phyloP scores from a whole-genome alignment of 2,113 vertebrate species.

The Bubo blakistoni region DNA sequence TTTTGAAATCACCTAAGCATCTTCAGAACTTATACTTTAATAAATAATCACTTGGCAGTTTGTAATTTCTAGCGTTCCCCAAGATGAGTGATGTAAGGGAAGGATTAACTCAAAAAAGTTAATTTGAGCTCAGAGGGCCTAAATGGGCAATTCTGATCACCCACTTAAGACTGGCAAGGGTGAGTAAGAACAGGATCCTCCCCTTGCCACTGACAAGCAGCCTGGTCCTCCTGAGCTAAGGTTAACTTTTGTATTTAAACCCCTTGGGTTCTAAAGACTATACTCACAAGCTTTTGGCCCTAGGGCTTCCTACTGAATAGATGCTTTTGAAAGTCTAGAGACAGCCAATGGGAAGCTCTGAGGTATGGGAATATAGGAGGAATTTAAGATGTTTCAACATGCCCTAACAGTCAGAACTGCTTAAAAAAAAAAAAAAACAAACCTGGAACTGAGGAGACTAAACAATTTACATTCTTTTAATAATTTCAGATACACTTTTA shows the following conservation, averaged over 20 bases:
- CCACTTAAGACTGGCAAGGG: neutral
- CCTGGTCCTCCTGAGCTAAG: neutral
- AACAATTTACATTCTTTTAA: slow-evolving; percentile 31
- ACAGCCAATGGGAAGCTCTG: slow-evolving; percentile 6
- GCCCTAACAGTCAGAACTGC: slow-evolving; percentile 16
- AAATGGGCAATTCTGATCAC: neutral
- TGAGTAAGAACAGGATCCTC: neutral
- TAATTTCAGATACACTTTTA: slow-evolving; percentile 11
- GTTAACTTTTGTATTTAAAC: neutral
- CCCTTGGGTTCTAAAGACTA: neutral
- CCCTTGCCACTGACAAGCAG: neutral
- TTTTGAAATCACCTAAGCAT: neutral
- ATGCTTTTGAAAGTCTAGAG: slow-evolving; percentile 5
- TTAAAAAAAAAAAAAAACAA: neutral
- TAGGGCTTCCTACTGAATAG: neutral
- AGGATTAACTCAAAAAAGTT: neutral
- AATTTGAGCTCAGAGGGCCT: neutral
- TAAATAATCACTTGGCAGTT: neutral
- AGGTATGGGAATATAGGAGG: slow-evolving; percentile 21
- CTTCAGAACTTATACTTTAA: neutral
- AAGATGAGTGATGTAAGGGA: neutral
- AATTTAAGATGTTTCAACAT: slow-evolving; percentile 43
- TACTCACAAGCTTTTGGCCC: neutral
- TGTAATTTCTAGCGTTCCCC: neutral
- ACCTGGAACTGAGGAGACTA: neutral